Evolutionary conservation across 2,797 vertebrate genomes (phyloP).

Genomic region (Sebastes ruberrimus): DNA sequence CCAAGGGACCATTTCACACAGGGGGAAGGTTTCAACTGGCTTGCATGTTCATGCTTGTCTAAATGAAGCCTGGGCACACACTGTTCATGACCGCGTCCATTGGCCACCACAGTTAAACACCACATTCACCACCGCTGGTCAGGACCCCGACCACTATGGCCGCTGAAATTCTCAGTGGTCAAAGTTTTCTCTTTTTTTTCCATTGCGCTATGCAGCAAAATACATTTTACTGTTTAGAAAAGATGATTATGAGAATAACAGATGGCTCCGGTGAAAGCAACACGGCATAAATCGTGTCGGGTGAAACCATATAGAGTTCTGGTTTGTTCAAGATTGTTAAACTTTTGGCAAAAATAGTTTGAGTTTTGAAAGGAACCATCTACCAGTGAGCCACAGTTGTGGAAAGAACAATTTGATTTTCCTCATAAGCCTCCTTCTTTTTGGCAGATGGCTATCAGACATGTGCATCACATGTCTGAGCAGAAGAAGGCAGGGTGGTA

Average conservation of each 20-base stretch:
- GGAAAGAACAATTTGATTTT: constrained; percentile 25
- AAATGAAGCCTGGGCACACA: constrained; percentile 51
- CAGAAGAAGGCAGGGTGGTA: constrained; percentile 46
- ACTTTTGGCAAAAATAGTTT: constrained; percentile 19
- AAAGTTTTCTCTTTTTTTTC: constrained; percentile 27
- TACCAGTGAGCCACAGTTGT: constrained; percentile 6
- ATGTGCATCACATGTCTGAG: constrained; percentile 40
- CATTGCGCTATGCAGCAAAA: constrained; percentile 50
- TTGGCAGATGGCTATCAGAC: constrained; percentile 39
- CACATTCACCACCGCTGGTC: constrained; percentile 66
- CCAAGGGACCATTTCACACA: constrained; percentile 26
- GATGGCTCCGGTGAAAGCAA: constrained; percentile 17
- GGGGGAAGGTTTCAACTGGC: constrained; percentile 31
- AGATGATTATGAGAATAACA: constrained; percentile 56
- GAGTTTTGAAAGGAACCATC: background rate
- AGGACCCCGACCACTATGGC: constrained; percentile 58
- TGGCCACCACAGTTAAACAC: constrained; percentile 64
- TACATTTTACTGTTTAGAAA: constrained; percentile 58
- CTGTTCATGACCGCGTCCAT: constrained; percentile 54
- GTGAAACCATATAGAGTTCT: constrained; percentile 5
- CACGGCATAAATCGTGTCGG: constrained; percentile 6
- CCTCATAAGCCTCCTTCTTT: constrained; percentile 6
- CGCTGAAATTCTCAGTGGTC: constrained; percentile 62
- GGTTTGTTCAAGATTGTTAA: constrained; percentile 26
- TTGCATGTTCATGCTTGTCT: constrained; percentile 39